Conservation (phyloP, 1,140 invertebrate genomes). For the Chymomyza costata region DNA sequence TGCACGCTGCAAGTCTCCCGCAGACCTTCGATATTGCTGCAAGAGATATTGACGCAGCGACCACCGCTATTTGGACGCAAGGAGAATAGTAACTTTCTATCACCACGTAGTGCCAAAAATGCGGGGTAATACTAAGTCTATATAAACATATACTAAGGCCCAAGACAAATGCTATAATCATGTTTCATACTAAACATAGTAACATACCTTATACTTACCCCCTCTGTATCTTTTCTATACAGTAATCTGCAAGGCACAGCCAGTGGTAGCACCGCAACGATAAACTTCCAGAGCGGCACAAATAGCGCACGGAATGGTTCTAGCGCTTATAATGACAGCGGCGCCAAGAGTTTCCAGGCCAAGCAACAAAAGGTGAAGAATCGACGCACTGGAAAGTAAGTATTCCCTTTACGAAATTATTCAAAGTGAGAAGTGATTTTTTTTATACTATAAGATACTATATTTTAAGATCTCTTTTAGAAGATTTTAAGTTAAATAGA, state of each 20-base stretch:
- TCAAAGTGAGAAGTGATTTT: not conserved
- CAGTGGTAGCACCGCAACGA: constrained; percentile 62
- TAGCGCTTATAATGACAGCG: constrained; percentile 41
- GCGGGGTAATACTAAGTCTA: constrained; percentile 43
- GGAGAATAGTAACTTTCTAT: constrained; percentile 49
- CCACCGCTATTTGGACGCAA: constrained; percentile 69
- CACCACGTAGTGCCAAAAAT: constrained; percentile 41
- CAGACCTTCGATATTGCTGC: constrained; percentile 62
- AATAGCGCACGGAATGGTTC: constrained; percentile 51
- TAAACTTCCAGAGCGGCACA: constrained; percentile 55
- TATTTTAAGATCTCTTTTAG: too few relatives aligned
- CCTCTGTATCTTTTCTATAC: not conserved
- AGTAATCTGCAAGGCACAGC: constrained; percentile 59
- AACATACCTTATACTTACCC: not conserved
- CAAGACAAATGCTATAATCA: too few relatives aligned
- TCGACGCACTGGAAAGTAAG: constrained; percentile 75
- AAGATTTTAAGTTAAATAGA: too few relatives aligned
- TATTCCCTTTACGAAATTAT: constrained; percentile 4
- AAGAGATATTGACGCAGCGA: constrained; percentile 73
- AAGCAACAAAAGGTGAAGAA: constrained; percentile 68
- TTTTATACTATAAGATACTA: not conserved
- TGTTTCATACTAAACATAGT: not conserved
- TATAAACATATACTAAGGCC: not conserved
- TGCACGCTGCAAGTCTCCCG: constrained; percentile 67
- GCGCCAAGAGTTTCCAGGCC: constrained; percentile 60